Conservation (phyloP, 2,113 vertebrate species). For the Etheostoma spectabile region DNA sequence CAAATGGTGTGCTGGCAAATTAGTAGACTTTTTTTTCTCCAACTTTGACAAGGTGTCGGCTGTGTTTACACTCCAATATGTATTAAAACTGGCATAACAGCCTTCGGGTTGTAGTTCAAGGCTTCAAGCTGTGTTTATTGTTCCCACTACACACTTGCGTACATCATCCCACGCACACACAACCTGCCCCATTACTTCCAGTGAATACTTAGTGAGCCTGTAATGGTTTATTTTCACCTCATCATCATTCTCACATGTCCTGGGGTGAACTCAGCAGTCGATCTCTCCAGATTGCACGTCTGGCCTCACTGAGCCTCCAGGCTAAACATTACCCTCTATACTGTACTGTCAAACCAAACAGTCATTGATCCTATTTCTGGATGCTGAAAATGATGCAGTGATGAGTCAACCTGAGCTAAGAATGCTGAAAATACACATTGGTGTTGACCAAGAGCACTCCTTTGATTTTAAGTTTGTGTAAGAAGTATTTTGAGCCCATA, state of each 20-base stretch:
- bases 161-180: slow-evolving; percentile 38
- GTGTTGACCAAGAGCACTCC: background rate
- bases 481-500: background rate
- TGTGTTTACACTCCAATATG: slow-evolving; percentile 59
- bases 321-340: slow-evolving; percentile 45
- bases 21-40: background rate
- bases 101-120: slow-evolving; percentile 28
- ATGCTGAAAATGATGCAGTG: background rate
- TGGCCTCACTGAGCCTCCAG: slow-evolving; percentile 40
- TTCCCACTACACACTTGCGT: slow-evolving; percentile 51
- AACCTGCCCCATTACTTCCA: slow-evolving; percentile 33
- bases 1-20: slow-evolving; percentile 16
- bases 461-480: background rate
- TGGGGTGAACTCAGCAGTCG: slow-evolving; percentile 55
- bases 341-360: slow-evolving; percentile 45
- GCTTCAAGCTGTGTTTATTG: slow-evolving; percentile 65
- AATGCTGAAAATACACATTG: slow-evolving; percentile 17
- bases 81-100: slow-evolving; percentile 45
- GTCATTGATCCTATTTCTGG: slow-evolving; percentile 44
- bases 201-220: slow-evolving; percentile 56
- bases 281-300: slow-evolving; percentile 41
- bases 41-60: slow-evolving; percentile 59
- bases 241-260: slow-evolving; percentile 42
- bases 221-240: slow-evolving; percentile 71
- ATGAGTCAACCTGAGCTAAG: slow-evolving; percentile 29